Conservation (phyloP, 2,888 invertebrate genomes). For the Taphrorychus bicolor region DNA sequence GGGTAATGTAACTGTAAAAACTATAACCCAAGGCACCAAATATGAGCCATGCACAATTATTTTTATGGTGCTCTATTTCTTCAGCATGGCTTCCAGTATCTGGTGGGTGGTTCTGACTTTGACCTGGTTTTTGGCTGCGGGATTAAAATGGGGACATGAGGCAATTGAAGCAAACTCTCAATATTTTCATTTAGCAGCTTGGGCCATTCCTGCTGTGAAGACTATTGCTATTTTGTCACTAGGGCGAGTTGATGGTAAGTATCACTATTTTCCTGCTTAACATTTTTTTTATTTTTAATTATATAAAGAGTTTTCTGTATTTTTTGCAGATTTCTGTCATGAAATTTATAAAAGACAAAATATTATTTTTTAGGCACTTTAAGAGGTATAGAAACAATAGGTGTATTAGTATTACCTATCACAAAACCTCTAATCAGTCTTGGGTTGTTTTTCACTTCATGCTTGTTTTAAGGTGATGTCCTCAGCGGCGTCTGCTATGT, state of each 20-base stretch:
- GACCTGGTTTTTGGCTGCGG: conserved; percentile 96
- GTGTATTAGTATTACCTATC: no score
- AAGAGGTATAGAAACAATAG: no score
- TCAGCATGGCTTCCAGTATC: conserved; percentile 95
- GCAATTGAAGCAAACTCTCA: conserved; percentile 97
- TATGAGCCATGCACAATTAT: conserved; percentile 88
- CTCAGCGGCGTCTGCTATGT: conserved; percentile 94
- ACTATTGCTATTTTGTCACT: conserved; percentile 94
- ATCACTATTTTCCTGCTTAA: no score
- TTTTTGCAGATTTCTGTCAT: no score
- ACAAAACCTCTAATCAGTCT: no score
- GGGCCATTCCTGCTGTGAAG: conserved; percentile 96
- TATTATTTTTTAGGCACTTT: no score
- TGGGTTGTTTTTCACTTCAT: neutral
- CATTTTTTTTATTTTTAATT: neutral
- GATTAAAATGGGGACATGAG: conserved; percentile 97
- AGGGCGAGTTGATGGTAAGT: conserved; percentile 93
- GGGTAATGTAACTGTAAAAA: conserved; percentile 77
- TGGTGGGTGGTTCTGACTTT: conserved; percentile 98
- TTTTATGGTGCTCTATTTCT: conserved; percentile 96
- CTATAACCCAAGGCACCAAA: conserved; percentile 87
- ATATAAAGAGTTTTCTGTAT: no score
- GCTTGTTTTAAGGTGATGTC: conserved; percentile 77
- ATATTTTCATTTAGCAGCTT: conserved; percentile 97
- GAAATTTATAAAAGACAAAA: no score